Conservation (phyloP, 1,140 invertebrate genomes). For the Nebria ingens region DNA sequence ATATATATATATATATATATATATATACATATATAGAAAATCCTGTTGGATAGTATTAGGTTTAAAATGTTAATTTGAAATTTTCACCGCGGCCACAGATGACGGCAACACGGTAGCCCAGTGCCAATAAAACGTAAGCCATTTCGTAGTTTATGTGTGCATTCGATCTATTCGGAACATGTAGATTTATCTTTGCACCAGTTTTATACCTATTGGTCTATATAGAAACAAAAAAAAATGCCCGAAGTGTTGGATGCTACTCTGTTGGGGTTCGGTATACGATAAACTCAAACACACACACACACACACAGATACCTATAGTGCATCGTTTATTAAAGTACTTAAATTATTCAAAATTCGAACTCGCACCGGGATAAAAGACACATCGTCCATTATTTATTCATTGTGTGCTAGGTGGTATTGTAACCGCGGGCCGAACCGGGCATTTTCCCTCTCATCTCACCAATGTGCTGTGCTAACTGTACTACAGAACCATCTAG, state of each 20-base stretch:
- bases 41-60: not conserved
- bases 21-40: not conserved
- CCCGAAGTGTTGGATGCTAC: too few species aligned
- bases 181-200: not conserved
- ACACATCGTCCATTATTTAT: conserved; percentile 2
- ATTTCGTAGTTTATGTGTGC: not conserved
- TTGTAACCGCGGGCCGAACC: too few species aligned
- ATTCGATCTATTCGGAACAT: not conserved
- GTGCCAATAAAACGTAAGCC: conserved; percentile 4
- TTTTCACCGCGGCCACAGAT: not conserved
- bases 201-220: not conserved
- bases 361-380: conserved; percentile 4
- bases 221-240: not conserved
- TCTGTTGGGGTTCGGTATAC: not conserved
- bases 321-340: conserved; percentile 6
- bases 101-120: too few species aligned
- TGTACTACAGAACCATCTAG: too few species aligned
- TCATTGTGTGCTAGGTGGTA: not conserved
- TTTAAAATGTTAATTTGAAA: conserved; percentile 4
- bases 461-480: too few species aligned
- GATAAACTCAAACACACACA: too few species aligned
- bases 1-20: too few species aligned
- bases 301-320: too few species aligned
- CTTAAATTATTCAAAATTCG: not conserved
- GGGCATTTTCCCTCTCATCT: too few species aligned